Conservation (phyloP, 2,888 invertebrate species). For the Pedicia rivosa region DNA sequence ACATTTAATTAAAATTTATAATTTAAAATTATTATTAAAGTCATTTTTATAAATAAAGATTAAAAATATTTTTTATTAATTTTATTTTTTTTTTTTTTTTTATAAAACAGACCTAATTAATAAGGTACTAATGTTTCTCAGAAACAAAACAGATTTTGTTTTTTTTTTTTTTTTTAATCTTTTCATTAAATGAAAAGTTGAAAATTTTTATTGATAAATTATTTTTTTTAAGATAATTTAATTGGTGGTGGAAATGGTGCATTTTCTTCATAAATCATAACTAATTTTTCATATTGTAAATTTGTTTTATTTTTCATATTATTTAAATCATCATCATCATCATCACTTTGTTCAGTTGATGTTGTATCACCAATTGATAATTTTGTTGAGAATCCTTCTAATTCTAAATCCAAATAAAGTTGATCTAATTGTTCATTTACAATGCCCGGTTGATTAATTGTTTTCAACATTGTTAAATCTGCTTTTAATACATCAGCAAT, state of each 20-base stretch:
- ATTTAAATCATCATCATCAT: conserved; percentile 10
- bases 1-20: too few relatives aligned
- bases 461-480: conserved; percentile 37
- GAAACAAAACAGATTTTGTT: too few relatives aligned
- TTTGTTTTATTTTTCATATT: conserved; percentile 13
- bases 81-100: too few relatives aligned
- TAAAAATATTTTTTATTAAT: too few relatives aligned
- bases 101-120: too few relatives aligned
- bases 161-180: too few relatives aligned
- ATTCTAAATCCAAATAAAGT: conserved; percentile 40
- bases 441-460: conserved; percentile 36
- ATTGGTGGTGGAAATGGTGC: conserved; percentile 37
- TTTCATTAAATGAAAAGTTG: too few relatives aligned
- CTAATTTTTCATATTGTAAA: conserved; percentile 32
- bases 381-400: conserved; percentile 34
- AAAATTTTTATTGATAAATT: too few relatives aligned
- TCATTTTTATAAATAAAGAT: too few relatives aligned
- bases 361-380: conserved; percentile 35
- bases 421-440: conserved; percentile 47
- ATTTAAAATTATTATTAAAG: too few relatives aligned
- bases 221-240: background rate
- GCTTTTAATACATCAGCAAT: conserved; percentile 37
- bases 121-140: too few relatives aligned
- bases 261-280: conserved; percentile 44
- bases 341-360: conserved; percentile 31